Evolutionary conservation across 2,888 invertebrate genomes (phyloP), one percentile per base, ranked within the genome.

Genomic region (Parelbella ahira): DNA sequence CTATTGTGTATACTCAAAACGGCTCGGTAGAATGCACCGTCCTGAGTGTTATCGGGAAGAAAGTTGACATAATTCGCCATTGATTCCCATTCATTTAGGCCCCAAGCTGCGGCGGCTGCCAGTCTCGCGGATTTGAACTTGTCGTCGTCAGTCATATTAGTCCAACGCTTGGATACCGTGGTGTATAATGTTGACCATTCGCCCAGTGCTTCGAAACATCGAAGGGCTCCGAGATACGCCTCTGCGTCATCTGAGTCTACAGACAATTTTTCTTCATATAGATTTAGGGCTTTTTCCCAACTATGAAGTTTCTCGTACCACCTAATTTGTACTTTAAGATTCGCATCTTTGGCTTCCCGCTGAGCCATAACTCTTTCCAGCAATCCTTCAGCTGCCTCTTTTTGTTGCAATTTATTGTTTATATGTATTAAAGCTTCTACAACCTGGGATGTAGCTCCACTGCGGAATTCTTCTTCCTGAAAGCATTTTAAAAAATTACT

Each of bases 281-380:
- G 90, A 48, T 93, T 91, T 24, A 98, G 83, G 0, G 99, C 99
- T 67, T 96, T 96, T 59, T 98, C 97, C 99, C 99, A 99, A 68
- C 98, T 97, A 77, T 99, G 98, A 1, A 99, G 87, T 76, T 99
- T 99, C 72, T 99, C 99, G 73, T 98, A 98, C 99, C 99, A 99
- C 3, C 97, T 90, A 29, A 98, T 97, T 74, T 86, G 84, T 2
- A 84, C 84, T 54, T 86, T 75, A 0, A 88, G 58, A 47, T 83
- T 88, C 7, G 91, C 89, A 51, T 91, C 90, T 0, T 90, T 90
- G 0, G 91, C 91, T 48, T 91, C 92, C 12, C 93, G 91, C 60
- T 94, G 91, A 9, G 91, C 93, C 91, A 95, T 96, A 1, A 97
- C 97, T 63, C 96, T 94, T 61, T 96, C 94, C 2, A 99, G 75